phyloP scores from a whole-genome alignment of 37 sponge, comb jelly and placozoan species.

The Tethya wilhelma region DNA sequence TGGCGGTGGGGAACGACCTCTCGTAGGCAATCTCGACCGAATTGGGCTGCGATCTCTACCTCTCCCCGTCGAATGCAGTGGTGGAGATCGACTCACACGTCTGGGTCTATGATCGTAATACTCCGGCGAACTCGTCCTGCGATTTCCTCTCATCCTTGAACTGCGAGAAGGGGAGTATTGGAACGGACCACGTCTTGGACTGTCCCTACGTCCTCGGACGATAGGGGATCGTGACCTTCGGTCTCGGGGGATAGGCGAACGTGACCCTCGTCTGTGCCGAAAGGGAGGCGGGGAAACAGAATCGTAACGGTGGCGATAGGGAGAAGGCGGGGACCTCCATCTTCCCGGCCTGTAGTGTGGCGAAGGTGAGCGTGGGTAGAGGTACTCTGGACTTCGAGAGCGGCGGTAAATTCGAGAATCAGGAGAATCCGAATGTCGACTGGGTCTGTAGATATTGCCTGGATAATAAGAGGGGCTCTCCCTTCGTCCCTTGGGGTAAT shows the following conservation, averaged over 20 bases:
- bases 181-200: too few species aligned
- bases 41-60: neutral
- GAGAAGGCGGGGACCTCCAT: conserved; percentile 3
- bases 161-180: neutral
- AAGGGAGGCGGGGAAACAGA: neutral
- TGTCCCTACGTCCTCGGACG: neutral
- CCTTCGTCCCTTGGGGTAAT: conserved; percentile 2
- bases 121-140: neutral
- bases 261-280: neutral
- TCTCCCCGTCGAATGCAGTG: neutral
- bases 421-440: conserved; percentile 1
- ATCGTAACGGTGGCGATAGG: conserved; percentile 7
- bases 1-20: neutral
- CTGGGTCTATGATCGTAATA: neutral
- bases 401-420: conserved; percentile 9
- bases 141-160: neutral
- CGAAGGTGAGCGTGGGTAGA: neutral
- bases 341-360: conserved; percentile 1
- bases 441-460: neutral
- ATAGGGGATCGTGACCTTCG: neutral
- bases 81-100: neutral
- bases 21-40: neutral
- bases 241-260: too few species aligned
- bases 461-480: neutral
- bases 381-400: conserved; percentile 7